phyloP scores from a whole-genome alignment of 2,888 invertebrate species.

The Agrotis exclamationis region DNA sequence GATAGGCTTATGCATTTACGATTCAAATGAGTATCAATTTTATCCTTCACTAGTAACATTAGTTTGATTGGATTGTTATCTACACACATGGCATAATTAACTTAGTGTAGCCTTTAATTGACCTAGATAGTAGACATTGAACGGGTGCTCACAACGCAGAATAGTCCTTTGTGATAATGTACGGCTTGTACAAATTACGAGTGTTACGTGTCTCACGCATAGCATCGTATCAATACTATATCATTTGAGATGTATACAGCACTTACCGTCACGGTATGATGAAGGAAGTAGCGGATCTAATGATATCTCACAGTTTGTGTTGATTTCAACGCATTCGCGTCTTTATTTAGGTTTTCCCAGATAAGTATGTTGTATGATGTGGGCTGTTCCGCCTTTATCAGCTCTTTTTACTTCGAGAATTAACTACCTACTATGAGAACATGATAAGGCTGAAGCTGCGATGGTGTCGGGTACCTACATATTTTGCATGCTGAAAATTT shows the following conservation, averaged over 20 bases:
- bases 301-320: constrained; percentile 9
- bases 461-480: too few species aligned
- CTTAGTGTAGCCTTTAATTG: constrained; percentile 44
- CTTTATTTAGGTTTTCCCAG: constrained; percentile 6
- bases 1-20: neutral
- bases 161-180: constrained; percentile 50
- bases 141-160: constrained; percentile 14
- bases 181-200: constrained; percentile 7
- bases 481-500: too few species aligned
- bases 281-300: constrained; percentile 39
- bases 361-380: neutral
- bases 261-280: constrained; percentile 8
- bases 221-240: constrained; percentile 19
- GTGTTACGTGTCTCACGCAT: constrained; percentile 49
- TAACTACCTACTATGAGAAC: too few species aligned
- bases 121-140: constrained; percentile 55
- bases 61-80: constrained; percentile 11
- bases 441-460: too few species aligned
- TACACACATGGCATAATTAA: constrained; percentile 34
- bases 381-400: neutral
- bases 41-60: constrained; percentile 6
- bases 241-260: constrained; percentile 16
- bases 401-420: neutral
- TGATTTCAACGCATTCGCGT: neutral
- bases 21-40: neutral